Evolutionary conservation across 2,113 vertebrate genomes (phyloP).

Genomic region (Pardalotus punctatus): DNA sequence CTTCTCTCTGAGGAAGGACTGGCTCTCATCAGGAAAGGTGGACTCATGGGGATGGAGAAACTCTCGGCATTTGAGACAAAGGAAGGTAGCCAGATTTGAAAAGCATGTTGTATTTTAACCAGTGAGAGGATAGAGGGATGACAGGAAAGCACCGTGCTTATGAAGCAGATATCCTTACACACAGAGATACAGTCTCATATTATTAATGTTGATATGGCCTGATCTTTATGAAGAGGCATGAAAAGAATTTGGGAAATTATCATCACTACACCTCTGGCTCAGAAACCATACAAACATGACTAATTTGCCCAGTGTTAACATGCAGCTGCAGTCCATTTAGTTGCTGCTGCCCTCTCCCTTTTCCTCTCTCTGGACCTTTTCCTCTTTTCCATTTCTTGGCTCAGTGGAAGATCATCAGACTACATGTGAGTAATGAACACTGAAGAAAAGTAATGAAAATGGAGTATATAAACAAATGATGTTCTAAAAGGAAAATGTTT

Average conservation of each 20-base stretch:
- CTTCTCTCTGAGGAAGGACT: background rate
- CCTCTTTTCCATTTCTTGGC: background rate
- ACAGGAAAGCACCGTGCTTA: background rate
- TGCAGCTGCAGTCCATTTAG: background rate
- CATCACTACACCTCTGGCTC: background rate
- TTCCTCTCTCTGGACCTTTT: background rate
- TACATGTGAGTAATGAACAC: background rate
- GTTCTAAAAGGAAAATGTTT: background rate
- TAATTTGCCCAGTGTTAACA: background rate
- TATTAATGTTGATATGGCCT: background rate
- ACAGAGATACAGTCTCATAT: background rate
- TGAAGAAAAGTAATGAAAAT: background rate
- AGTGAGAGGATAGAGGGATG: background rate
- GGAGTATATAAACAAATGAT: background rate
- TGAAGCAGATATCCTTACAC: background rate
- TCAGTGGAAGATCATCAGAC: background rate
- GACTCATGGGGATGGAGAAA: fast-evolving
- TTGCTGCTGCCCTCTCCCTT: background rate
- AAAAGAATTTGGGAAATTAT: background rate
- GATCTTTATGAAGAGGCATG: background rate
- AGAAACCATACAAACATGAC: background rate
- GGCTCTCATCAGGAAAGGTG: background rate
- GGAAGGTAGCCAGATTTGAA: background rate
- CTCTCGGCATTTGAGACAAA: background rate
- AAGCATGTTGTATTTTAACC: background rate